Conservation (phyloP, 2,888 invertebrate genomes). For the Trimorus sp. region DNA sequence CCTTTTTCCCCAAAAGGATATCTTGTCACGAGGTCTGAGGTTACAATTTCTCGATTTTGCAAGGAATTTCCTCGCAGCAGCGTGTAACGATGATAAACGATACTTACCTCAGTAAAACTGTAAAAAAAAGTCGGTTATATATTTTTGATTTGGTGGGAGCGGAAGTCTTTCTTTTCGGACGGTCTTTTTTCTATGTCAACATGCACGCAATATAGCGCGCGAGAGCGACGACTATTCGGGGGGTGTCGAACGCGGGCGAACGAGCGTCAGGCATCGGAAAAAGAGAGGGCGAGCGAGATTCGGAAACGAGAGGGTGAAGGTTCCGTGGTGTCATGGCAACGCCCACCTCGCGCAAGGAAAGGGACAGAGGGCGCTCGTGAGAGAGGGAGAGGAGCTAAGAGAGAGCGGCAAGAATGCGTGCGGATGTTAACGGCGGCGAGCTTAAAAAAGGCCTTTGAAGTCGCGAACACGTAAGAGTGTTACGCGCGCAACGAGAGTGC, state of each 20-base stretch:
- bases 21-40: too few species aligned
- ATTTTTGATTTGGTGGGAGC: too few species aligned
- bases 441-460: conserved; percentile 68
- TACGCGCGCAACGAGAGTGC: conserved; percentile 55
- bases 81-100: too few species aligned
- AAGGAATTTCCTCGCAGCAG: too few species aligned
- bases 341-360: conserved; percentile 72
- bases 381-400: conserved; percentile 26
- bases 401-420: conserved; percentile 53
- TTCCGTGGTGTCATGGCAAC: conserved; percentile 80
- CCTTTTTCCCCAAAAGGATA: too few species aligned
- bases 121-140: too few species aligned
- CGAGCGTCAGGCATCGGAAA: conserved; percentile 55
- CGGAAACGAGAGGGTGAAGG: conserved; percentile 75
- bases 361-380: conserved; percentile 66
- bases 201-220: too few species aligned
- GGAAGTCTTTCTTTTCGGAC: too few species aligned
- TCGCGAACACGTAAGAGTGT: conserved; percentile 74
- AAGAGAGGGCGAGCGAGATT: conserved; percentile 69
- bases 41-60: too few species aligned
- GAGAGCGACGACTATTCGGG: too few species aligned
- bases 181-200: too few species aligned
- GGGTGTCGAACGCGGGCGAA: conserved; percentile 62
- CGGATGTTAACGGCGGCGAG: conserved; percentile 65
- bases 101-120: too few species aligned